These are phyloP conservation scores for Leucoraja ocellata DNA, from an alignment of 2,797 vertebrate genomes.

Conservation along the genomic window DNA sequence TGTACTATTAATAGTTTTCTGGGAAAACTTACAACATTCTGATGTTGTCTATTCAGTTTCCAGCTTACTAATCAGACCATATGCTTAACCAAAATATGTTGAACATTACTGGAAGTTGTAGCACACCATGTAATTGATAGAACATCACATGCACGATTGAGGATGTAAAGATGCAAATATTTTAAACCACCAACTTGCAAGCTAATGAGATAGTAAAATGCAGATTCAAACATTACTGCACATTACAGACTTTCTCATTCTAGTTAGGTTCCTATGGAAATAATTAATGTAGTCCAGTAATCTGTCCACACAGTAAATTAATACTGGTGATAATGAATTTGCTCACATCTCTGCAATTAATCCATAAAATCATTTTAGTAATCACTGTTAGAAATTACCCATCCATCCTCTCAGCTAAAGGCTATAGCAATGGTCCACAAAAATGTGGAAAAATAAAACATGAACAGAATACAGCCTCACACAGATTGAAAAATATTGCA, in stretches of 20 bases:
- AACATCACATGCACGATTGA: neutral
- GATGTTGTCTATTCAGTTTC: too few relatives aligned
- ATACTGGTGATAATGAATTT: neutral
- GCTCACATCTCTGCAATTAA: neutral
- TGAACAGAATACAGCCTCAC: too few relatives aligned
- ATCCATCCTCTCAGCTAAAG: neutral
- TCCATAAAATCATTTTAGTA: neutral
- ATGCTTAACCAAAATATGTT: neutral
- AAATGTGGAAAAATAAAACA: neutral
- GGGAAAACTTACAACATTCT: neutral
- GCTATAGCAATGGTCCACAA: neutral
- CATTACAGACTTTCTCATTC: neutral
- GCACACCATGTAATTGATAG: neutral
- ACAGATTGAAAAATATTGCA: neutral
- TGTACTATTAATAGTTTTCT: neutral
- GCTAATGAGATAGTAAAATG: neutral
- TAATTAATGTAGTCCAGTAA: neutral
- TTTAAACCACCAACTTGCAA: neutral
- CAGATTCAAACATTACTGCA: too few relatives aligned
- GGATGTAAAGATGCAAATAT: neutral
- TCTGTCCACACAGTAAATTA: neutral
- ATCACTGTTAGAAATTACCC: neutral
- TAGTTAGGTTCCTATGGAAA: neutral
- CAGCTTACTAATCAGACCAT: neutral
- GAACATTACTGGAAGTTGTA: neutral